Percentiles rank a stretch among this genome's conserved stretches.
These are phyloP conservation scores for Oligia latruncula DNA, from an alignment of 2,888 invertebrate genomes.

Conservation along the genomic window DNA sequence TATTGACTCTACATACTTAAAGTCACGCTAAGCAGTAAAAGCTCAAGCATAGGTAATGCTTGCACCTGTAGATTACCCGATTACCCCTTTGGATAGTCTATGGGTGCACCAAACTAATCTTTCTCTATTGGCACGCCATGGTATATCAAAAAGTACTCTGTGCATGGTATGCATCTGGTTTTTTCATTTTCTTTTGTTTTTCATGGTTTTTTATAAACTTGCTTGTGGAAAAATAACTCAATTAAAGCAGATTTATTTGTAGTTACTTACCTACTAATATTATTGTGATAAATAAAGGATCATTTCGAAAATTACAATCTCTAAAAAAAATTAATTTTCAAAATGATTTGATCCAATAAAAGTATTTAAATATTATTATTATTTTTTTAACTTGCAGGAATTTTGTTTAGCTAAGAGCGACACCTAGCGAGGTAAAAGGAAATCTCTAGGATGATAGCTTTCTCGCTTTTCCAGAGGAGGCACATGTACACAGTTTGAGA, in stretches of 20 bases:
- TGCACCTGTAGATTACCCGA: conserved; percentile 35
- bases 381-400: accelerated
- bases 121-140: conserved; percentile 5
- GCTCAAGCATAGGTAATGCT: conserved; percentile 9
- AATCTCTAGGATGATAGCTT: conserved; percentile 10
- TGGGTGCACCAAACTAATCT: conserved; percentile 7
- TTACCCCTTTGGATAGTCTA: conserved; percentile 6
- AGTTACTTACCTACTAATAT: neutral
- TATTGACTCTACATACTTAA: neutral
- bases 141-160: too few species aligned
- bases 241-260: neutral
- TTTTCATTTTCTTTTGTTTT: neutral
- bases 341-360: neutral
- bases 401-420: conserved; percentile 23
- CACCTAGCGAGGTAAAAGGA: conserved; percentile 48
- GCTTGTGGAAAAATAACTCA: neutral
- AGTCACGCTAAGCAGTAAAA: conserved; percentile 28
- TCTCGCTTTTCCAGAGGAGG: conserved; percentile 14
- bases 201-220: neutral
- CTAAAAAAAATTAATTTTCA: too few species aligned
- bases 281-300: neutral
- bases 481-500: conserved; percentile 5
- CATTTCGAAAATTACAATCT: too few species aligned
- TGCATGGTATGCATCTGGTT: neutral
- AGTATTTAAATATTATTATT: neutral